Evolutionary conservation across 2,113 vertebrate genomes (phyloP).

Genomic region (Corydoras maculifer): DNA sequence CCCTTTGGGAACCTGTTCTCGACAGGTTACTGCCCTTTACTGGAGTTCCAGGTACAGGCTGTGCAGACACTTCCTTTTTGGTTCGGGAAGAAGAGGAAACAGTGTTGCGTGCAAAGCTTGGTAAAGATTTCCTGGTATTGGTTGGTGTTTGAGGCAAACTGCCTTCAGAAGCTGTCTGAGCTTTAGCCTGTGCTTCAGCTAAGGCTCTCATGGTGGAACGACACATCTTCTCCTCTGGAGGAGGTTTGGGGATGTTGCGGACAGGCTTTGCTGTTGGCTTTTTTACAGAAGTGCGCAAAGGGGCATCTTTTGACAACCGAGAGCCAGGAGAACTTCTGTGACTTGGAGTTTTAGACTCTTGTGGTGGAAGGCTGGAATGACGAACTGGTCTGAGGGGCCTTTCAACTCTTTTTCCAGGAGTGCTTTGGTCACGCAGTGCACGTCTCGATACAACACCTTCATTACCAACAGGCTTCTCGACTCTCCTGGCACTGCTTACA

Average conservation of each 20-base stretch:
- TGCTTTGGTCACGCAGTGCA: constrained; percentile 69
- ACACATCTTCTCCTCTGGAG: constrained; percentile 80
- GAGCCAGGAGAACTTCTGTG: constrained; percentile 44
- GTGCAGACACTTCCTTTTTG: constrained; percentile 63
- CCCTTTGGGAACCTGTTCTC: constrained; percentile 67
- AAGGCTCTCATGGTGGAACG: constrained; percentile 70
- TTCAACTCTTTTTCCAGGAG: constrained; percentile 67
- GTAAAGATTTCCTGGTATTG: constrained; percentile 59
- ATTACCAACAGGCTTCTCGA: constrained; percentile 54
- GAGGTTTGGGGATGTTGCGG: constrained; percentile 69
- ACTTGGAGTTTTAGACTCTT: constrained; percentile 68
- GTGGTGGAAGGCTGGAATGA: constrained; percentile 71
- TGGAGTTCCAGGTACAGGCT: constrained; percentile 55
- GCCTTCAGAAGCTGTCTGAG: constrained; percentile 55
- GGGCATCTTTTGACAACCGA: constrained; percentile 65
- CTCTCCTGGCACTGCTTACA: constrained; percentile 54
- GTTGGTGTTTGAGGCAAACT: constrained; percentile 48
- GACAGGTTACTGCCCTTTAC: constrained; percentile 59
- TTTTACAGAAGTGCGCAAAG: constrained; percentile 58
- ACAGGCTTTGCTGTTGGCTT: constrained; percentile 83
- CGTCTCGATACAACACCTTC: constrained; percentile 57
- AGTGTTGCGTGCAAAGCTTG: constrained; percentile 86
- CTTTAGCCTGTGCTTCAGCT: constrained; percentile 52
- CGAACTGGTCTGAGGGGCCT: constrained; percentile 59
- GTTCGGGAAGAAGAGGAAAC: constrained; percentile 80